phyloP scores from a whole-genome alignment of 23 tunicate genomes.

The Halocynthia aurantium region DNA sequence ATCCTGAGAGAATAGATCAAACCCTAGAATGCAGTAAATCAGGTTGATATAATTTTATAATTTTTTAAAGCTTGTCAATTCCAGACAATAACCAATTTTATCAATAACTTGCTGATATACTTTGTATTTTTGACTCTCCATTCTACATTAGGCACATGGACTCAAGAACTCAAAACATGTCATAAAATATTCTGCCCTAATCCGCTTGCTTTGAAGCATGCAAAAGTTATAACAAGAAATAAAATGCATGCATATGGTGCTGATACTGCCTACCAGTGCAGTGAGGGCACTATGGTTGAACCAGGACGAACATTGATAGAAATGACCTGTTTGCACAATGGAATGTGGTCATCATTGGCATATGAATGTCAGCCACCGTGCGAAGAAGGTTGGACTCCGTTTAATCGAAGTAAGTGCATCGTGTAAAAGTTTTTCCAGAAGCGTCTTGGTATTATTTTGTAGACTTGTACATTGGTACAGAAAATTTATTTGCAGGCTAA shows the following conservation, averaged over 20 bases:
- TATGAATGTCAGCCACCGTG: conserved; percentile 60
- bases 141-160: conserved; percentile 40
- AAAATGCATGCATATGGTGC: conserved; percentile 28
- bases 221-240: conserved; percentile 26
- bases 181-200: conserved; percentile 40
- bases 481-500: not conserved
- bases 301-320: conserved; percentile 32
- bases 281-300: conserved; percentile 36
- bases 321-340: conserved; percentile 37
- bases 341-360: conserved; percentile 46
- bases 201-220: conserved; percentile 33
- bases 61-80: not conserved
- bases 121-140: too few relatives aligned
- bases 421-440: not conserved
- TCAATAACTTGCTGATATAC: not conserved
- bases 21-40: conserved; percentile 14
- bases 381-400: conserved; percentile 50
- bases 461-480: not conserved
- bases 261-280: conserved; percentile 51
- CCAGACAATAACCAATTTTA: not conserved
- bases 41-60: conserved; percentile 14
- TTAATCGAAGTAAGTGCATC: conserved; percentile 8
- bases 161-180: conserved; percentile 40
- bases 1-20: conserved; percentile 22
- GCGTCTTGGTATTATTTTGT: not conserved